A percentile compares a stretch with the other conserved stretches of the same genome.
Evolutionary conservation across 1,140 invertebrate species (phyloP).

Genomic region (Ganaspis sp.): DNA sequence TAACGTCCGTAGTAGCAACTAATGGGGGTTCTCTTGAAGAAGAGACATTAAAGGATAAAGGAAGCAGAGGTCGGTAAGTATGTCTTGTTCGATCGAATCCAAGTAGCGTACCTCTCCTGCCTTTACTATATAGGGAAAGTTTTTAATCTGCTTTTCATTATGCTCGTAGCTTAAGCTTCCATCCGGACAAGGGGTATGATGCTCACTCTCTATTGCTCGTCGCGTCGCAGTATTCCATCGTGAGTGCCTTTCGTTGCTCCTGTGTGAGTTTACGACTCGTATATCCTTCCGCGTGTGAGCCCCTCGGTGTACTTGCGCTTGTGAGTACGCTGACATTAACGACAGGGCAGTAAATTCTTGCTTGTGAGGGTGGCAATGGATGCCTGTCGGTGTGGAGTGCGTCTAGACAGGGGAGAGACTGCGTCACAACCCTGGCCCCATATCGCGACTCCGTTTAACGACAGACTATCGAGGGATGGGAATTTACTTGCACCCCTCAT

Average conservation of each 20-base stretch:
- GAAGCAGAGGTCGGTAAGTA: constrained; percentile 42
- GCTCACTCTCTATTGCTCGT: constrained; percentile 34
- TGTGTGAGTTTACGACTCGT: constrained; percentile 69
- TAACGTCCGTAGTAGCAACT: background rate
- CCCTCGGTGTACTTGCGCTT: constrained; percentile 43
- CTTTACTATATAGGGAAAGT: constrained; percentile 50
- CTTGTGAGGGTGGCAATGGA: constrained; percentile 66
- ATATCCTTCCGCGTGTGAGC: background rate
- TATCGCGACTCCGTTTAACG: constrained; percentile 66
- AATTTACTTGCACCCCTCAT: constrained; percentile 56
- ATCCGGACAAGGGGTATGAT: background rate
- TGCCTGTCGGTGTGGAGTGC: constrained; percentile 53
- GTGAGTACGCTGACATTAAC: constrained; percentile 69
- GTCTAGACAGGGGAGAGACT: constrained; percentile 75
- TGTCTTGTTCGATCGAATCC: constrained; percentile 39
- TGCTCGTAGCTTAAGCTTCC: constrained; percentile 49
- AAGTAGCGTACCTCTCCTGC: constrained; percentile 32
- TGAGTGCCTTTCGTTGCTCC: constrained; percentile 52
- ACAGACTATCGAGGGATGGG: constrained; percentile 64
- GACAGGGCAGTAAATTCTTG: constrained; percentile 71
- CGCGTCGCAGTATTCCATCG: constrained; percentile 42
- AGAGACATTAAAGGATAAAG: constrained; percentile 42
- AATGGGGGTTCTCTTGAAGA: background rate
- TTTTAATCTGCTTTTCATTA: constrained; percentile 67
- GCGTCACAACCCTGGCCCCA: constrained; percentile 69